Evolutionary conservation across 2,888 invertebrate genomes (phyloP), one percentile per base, ranked within the genome.

Genomic region (Callyntrura guangdongensis): DNA sequence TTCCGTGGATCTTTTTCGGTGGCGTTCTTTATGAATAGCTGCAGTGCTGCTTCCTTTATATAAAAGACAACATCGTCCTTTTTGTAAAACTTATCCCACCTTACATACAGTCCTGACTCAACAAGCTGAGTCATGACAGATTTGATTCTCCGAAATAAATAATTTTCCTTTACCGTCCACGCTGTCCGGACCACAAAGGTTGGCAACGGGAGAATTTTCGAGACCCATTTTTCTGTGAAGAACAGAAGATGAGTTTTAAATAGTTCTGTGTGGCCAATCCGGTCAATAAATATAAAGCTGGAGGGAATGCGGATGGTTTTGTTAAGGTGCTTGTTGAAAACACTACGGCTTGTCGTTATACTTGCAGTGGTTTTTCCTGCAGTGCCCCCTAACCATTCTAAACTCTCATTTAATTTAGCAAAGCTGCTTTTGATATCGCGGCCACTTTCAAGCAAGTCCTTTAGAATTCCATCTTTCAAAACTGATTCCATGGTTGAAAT

Each of bases 61-160:
- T 47, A 86, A 27, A 22, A 86, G 0, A 86, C n/a, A 8, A 77
- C 64, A n/a, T 87, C 87, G 64, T 85, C 79, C 47, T 36, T 77
- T 22, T 12, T 25, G 22, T 53, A 22, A 69, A 85, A 79, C 25
- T 6, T 81, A 5, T 91, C 64, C 91, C 91, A 91, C 45, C 83
- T 82, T 8, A n/a, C 77, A 59, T 87, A 91, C 82, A 91, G 64
- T n/a, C 91, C 91, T 9, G 86, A 82, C 27, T 86, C 91, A 53
- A 36, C 72, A 22, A 91, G 25, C 49, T 77, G 86, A 0, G 74
- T 77, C 59, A 91, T 49, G 12, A 45, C 27, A 6, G 20, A 0
- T 47, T 64, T 82, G 8, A 91, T 12, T 22, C 59, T 25, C 0
- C 11, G 12, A 9, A 12, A 83, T 22, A 86, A 83, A 45, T 91